phyloP scores from a whole-genome alignment of 2,113 vertebrate species.

The Leptobrachium ailaonicum region DNA sequence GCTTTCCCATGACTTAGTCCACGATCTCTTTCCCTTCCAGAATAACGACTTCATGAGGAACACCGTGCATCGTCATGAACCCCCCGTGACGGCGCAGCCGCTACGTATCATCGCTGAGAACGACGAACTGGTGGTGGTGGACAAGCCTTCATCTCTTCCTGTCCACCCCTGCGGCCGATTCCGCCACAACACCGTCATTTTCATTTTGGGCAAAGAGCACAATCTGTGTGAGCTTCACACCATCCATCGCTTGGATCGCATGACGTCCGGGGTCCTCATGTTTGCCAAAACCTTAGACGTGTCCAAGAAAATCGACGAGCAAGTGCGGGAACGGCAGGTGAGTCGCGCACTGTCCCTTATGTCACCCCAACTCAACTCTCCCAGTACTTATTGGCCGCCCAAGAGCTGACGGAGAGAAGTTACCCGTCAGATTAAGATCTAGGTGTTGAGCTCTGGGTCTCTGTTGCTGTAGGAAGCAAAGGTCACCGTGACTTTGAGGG shows the following conservation, averaged over 20 bases:
- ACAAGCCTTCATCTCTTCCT: conserved; percentile 92
- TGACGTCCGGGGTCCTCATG: conserved; percentile 93
- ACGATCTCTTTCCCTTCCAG: conserved; percentile 58
- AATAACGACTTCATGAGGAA: conserved; percentile 92
- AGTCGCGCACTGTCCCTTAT: conserved; percentile 7
- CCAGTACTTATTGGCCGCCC: no score
- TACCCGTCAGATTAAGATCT: no score
- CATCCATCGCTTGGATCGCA: conserved; percentile 88
- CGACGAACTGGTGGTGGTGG: conserved; percentile 85
- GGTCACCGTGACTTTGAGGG: no score
- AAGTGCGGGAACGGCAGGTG: conserved; percentile 92
- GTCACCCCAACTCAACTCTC: no score
- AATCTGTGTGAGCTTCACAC: conserved; percentile 85
- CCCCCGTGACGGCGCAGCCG: conserved; percentile 80
- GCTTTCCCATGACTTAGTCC: no score
- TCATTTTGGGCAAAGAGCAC: conserved; percentile 92
- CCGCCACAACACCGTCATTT: conserved; percentile 95
- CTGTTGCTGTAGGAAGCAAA: no score
- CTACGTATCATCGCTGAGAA: conserved; percentile 81
- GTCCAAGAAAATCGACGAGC: conserved; percentile 88
- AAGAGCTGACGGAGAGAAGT: no score
- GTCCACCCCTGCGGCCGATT: conserved; percentile 95
- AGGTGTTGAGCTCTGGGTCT: no score
- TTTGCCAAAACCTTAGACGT: conserved; percentile 84
- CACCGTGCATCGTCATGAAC: conserved; percentile 93